Evolutionary conservation across 1,140 invertebrate genomes (phyloP).

Genomic region (Alviniconcha marisindica): DNA sequence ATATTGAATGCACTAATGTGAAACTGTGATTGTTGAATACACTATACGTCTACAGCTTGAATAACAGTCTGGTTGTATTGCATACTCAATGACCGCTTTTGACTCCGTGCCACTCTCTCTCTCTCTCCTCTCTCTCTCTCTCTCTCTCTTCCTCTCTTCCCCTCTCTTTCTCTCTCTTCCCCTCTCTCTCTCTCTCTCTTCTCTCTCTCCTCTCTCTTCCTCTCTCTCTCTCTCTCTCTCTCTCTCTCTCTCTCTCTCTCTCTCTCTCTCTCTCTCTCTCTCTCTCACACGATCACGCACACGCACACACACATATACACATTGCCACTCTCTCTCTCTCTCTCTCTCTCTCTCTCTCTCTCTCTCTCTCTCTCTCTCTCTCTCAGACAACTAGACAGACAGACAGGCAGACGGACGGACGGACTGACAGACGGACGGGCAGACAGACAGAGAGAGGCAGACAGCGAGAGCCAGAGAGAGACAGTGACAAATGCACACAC

Average conservation of each 20-base stretch:
- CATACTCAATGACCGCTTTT: too few relatives aligned
- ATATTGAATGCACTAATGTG: too few relatives aligned
- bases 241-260: constrained; percentile 6
- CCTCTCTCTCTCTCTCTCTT: constrained; percentile 12
- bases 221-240: not conserved
- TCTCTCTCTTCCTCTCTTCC: not conserved
- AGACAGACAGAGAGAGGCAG: not conserved
- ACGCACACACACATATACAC: not conserved
- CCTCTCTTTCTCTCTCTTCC: not conserved
- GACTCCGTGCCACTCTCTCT: not conserved
- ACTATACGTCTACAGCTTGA: too few relatives aligned
- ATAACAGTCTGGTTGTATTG: not conserved
- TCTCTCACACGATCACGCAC: not conserved
- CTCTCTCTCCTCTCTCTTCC: not conserved
- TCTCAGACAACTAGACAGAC: not conserved
- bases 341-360: too few relatives aligned
- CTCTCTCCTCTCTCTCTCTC: not conserved
- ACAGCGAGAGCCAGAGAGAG: too few relatives aligned
- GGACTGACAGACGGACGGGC: not conserved
- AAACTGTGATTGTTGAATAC: too few relatives aligned
- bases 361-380: constrained; percentile 14
- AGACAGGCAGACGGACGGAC: not conserved
- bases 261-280: not conserved
- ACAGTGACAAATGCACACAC: too few relatives aligned
- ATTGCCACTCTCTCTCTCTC: too few relatives aligned